These are phyloP conservation scores for Creontiades dilutus DNA, from an alignment of 2,888 invertebrate species.

Conservation along the genomic window DNA sequence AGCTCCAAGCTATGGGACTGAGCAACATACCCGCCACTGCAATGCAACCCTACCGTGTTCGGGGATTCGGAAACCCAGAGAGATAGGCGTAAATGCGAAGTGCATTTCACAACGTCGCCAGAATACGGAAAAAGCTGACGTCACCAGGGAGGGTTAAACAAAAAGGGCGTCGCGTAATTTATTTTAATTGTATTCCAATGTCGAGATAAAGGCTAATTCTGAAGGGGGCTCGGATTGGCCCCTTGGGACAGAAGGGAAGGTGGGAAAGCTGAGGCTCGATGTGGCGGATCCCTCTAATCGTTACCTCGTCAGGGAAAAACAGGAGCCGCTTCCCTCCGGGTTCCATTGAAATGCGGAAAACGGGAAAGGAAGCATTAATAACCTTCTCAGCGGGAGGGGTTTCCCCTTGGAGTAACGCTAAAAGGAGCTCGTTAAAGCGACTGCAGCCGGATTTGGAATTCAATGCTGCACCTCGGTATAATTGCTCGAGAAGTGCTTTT, in stretches of 20 bases:
- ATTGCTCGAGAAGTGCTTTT: not conserved
- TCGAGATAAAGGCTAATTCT: conserved; percentile 48
- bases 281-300: conserved; percentile 30
- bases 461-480: not conserved
- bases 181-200: conserved; percentile 62
- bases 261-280: not conserved
- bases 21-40: too few species aligned
- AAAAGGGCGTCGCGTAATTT: conserved; percentile 36
- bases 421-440: conserved; percentile 10
- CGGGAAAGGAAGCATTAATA: conserved; percentile 42
- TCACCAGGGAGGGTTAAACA: not conserved
- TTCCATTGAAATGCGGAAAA: conserved; percentile 42
- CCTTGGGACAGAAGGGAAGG: not conserved
- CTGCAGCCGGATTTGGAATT: conserved; percentile 15
- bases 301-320: conserved; percentile 13
- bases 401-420: not conserved
- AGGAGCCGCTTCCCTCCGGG: not conserved
- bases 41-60: too few species aligned
- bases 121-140: not conserved
- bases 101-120: too few species aligned
- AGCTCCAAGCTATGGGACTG: too few species aligned
- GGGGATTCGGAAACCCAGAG: too few species aligned
- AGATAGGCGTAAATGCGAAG: too few species aligned
- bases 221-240: not conserved
- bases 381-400: not conserved